Conservation (phyloP, 2,797 vertebrate species). For the Geotrypetes seraphini region DNA sequence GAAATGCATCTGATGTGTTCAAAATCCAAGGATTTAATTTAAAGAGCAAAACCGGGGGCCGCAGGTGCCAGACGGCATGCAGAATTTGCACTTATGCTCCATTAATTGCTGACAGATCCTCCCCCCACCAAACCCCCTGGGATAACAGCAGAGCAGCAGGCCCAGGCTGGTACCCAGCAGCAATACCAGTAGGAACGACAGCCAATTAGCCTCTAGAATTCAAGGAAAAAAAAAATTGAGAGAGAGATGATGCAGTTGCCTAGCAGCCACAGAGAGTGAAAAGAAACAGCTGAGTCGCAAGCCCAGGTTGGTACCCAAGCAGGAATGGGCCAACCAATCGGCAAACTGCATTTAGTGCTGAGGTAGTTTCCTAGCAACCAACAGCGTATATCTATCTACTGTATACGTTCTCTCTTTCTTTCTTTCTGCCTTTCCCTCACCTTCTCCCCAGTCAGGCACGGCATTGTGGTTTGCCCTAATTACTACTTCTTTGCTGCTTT, state of each 20-base stretch:
- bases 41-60: slow-evolving; percentile 37
- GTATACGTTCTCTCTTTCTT: slow-evolving; percentile 19
- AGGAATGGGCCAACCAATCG: slow-evolving; percentile 75
- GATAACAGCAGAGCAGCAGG: slow-evolving; percentile 62
- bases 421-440: slow-evolving; percentile 22
- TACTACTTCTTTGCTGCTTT: slow-evolving; percentile 54
- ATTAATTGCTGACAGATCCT: slow-evolving; percentile 66
- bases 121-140: slow-evolving; percentile 32
- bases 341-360: slow-evolving; percentile 71
- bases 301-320: slow-evolving; percentile 63
- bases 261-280: slow-evolving; percentile 72
- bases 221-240: slow-evolving; percentile 44
- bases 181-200: slow-evolving; percentile 59
- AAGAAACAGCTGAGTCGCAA: slow-evolving; percentile 61
- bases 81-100: slow-evolving; percentile 65
- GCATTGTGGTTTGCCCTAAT: slow-evolving; percentile 53
- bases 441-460: slow-evolving; percentile 38
- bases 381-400: slow-evolving; percentile 38
- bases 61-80: slow-evolving; percentile 62
- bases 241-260: slow-evolving; percentile 75
- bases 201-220: slow-evolving; percentile 76
- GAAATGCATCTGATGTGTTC: slow-evolving; percentile 25
- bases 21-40: slow-evolving; percentile 34
- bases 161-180: slow-evolving; percentile 59
- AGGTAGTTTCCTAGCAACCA: slow-evolving; percentile 81